A percentile compares a stretch with the other conserved stretches of the same genome.
phyloP scores from a whole-genome alignment of 2,797 vertebrate genomes.

The Fistularia tabacaria region DNA sequence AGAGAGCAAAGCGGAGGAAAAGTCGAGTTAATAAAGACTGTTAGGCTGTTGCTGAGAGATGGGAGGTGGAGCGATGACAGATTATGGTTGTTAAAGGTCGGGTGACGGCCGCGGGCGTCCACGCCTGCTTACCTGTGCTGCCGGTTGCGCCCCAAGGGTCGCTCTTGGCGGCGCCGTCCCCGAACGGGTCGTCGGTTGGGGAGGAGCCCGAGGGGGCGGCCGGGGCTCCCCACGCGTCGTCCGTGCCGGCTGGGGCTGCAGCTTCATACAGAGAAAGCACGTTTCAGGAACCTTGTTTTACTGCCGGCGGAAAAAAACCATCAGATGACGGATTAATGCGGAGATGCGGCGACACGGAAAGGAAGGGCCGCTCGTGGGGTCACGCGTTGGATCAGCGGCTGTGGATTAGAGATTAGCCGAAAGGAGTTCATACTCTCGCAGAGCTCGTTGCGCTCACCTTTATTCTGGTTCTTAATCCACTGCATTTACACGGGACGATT shows the following conservation, averaged over 20 bases:
- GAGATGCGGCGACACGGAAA: too few relatives aligned
- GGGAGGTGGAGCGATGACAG: background rate
- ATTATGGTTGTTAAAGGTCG: too few relatives aligned
- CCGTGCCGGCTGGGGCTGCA: conserved; percentile 48
- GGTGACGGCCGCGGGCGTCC: too few relatives aligned
- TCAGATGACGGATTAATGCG: too few relatives aligned
- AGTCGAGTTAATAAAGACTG: conserved; percentile 47
- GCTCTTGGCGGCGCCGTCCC: conserved; percentile 64
- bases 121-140: conserved; percentile 28
- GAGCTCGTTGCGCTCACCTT: too few relatives aligned
- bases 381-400: too few relatives aligned
- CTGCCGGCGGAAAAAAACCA: too few relatives aligned
- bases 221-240: conserved; percentile 67
- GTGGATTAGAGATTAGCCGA: too few relatives aligned
- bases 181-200: conserved; percentile 78
- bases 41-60: conserved; percentile 19
- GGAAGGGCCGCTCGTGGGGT: too few relatives aligned
- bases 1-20: conserved; percentile 60
- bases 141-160: conserved; percentile 78
- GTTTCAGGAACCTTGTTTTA: background rate
- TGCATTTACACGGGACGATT: too few relatives aligned
- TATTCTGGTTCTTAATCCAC: too few relatives aligned
- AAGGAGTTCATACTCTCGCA: too few relatives aligned
- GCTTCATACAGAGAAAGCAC: conserved; percentile 19
- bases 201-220: conserved; percentile 58